Percentiles rank a stretch among this genome's conserved stretches.
Conservation (phyloP, 2,113 vertebrate species). For the Oenanthe oenanthe region DNA sequence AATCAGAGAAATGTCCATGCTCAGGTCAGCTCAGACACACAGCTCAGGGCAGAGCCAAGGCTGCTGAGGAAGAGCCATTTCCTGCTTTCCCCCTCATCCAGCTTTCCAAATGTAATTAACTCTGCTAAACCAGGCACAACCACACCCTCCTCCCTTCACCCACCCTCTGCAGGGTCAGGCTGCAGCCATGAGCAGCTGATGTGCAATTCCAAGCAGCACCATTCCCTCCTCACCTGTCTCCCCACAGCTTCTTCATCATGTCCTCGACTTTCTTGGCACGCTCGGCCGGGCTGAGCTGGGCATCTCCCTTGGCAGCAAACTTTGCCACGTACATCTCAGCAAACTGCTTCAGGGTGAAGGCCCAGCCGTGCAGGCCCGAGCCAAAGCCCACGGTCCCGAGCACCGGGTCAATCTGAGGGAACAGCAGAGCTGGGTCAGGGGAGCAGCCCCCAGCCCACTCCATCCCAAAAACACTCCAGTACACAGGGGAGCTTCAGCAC, state of each 20-base stretch:
- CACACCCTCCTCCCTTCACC: not conserved
- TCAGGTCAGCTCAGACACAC: fast-evolving
- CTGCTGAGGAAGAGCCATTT: not conserved
- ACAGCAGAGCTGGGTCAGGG: not conserved
- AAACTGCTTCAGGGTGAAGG: constrained; percentile 97
- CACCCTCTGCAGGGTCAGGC: fast-evolving
- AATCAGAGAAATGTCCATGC: fast-evolving
- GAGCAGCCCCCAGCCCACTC: fast-evolving
- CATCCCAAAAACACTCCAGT: fast-evolving
- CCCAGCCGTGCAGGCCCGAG: constrained; percentile 96
- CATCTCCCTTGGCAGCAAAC: constrained; percentile 92
- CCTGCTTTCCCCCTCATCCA: not conserved
- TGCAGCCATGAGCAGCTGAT: not conserved
- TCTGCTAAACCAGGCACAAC: not conserved
- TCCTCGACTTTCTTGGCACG: constrained; percentile 95
- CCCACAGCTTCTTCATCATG: constrained; percentile 99
- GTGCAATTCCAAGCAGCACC: not conserved
- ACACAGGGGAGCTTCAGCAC: not conserved
- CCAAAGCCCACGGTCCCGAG: constrained; percentile 94
- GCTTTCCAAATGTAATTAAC: fast-evolving
- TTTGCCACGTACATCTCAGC: constrained; percentile 96
- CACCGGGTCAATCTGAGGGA: constrained; percentile 86
- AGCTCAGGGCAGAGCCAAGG: not conserved
- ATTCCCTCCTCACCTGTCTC: constrained; percentile 81
- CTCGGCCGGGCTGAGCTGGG: constrained; percentile 78